Conservation (phyloP, 1,140 invertebrate genomes). For the Riptortus pedestris region DNA sequence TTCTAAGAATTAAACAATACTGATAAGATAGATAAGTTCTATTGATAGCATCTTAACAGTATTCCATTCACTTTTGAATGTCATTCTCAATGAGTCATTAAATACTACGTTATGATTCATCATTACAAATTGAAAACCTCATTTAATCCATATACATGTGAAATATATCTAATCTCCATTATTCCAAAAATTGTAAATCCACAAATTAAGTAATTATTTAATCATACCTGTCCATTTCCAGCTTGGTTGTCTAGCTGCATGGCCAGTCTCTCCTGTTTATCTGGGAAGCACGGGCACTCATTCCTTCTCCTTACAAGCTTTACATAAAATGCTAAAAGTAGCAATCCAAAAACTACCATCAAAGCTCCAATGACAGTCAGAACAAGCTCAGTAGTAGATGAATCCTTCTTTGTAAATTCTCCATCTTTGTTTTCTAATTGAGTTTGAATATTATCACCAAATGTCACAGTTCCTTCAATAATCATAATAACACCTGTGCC, state of each 20-base stretch:
- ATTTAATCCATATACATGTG: no score
- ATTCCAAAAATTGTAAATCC: no score
- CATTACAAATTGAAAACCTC: no score
- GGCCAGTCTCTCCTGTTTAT: slow-evolving; percentile 34
- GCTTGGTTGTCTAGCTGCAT: slow-evolving; percentile 34
- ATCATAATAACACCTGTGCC: slow-evolving; percentile 34
- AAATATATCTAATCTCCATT: no score
- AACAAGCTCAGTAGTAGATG: slow-evolving; percentile 22
- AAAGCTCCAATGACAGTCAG: slow-evolving; percentile 31
- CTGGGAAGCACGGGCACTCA: slow-evolving; percentile 34
- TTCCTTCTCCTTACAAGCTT: slow-evolving; percentile 33
- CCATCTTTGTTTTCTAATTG: slow-evolving; percentile 25
- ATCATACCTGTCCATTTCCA: slow-evolving; percentile 36
- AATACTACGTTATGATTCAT: no score
- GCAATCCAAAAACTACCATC: slow-evolving; percentile 32
- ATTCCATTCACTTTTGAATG: no score
- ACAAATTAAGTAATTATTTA: slow-evolving; percentile 10
- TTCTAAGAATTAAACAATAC: no score
- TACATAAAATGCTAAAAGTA: slow-evolving; percentile 31
- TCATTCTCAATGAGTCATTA: no score
- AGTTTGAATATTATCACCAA: slow-evolving; percentile 24
- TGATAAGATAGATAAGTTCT: no score
- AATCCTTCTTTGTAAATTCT: slow-evolving; percentile 8
- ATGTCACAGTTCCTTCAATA: slow-evolving; percentile 32
- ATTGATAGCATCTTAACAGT: no score